These are phyloP conservation scores for Nasonia vitripennis DNA, from an alignment of 1,140 invertebrate species.

Conservation along the genomic window DNA sequence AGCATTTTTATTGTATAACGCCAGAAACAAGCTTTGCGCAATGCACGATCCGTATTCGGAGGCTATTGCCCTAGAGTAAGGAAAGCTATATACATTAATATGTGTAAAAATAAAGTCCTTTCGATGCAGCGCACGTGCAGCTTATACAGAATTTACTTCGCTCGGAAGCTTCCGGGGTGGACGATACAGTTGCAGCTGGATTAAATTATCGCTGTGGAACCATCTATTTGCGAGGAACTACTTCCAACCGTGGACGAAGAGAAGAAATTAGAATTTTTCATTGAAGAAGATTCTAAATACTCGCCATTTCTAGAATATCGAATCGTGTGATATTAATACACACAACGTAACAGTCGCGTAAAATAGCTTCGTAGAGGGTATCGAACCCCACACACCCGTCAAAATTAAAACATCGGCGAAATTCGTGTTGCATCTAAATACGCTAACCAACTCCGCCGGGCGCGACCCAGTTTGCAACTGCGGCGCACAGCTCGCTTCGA, in stretches of 20 bases:
- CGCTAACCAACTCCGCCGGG: neutral
- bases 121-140: neutral
- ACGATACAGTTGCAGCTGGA: neutral
- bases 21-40: no score
- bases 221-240: neutral
- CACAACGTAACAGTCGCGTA: no score
- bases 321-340: neutral
- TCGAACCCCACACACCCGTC: neutral
- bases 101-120: slow-evolving; percentile 5
- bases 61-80: no score
- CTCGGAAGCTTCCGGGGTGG: neutral
- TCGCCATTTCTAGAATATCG: neutral
- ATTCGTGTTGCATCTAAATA: neutral
- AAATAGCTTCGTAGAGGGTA: no score
- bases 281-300: neutral
- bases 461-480: neutral
- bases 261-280: no score
- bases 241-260: neutral
- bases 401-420: neutral
- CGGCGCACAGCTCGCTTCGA: no score
- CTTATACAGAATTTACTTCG: neutral
- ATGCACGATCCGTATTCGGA: no score
- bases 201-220: slow-evolving; percentile 17
- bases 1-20: no score
- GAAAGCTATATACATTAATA: neutral